Conservation (phyloP, 2,113 vertebrate species). For the Solenodon paradoxus region DNA sequence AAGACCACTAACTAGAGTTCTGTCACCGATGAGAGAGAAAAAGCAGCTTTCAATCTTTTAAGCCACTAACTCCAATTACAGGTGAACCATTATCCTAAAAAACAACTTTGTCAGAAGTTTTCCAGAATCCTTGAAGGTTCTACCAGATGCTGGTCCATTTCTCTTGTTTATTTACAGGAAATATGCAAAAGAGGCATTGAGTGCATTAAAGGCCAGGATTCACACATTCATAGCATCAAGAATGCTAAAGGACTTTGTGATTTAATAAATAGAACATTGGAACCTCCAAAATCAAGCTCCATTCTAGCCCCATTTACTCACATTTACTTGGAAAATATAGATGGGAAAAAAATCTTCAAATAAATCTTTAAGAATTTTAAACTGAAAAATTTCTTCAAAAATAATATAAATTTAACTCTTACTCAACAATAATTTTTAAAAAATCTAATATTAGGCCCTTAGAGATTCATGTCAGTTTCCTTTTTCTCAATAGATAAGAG, state of each 20-base stretch:
- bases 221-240: neutral
- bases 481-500: neutral
- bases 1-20: neutral
- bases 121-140: constrained; percentile 37
- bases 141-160: neutral
- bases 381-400: too few relatives aligned
- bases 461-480: neutral
- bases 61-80: neutral
- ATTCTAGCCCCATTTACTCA: neutral
- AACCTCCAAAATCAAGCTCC: neutral
- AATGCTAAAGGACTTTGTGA: neutral
- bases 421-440: too few relatives aligned
- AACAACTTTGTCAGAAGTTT: neutral
- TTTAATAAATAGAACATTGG: neutral
- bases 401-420: neutral
- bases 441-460: neutral
- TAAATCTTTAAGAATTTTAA: neutral
- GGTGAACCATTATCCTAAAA: neutral
- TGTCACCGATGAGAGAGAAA: neutral
- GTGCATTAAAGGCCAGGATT: neutral
- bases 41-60: neutral
- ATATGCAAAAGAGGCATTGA: neutral
- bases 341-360: neutral
- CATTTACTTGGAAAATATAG: neutral
- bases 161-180: constrained; percentile 30